Conservation (phyloP, 92 coral and sea anemone genomes). For the Siderastrea radians region DNA sequence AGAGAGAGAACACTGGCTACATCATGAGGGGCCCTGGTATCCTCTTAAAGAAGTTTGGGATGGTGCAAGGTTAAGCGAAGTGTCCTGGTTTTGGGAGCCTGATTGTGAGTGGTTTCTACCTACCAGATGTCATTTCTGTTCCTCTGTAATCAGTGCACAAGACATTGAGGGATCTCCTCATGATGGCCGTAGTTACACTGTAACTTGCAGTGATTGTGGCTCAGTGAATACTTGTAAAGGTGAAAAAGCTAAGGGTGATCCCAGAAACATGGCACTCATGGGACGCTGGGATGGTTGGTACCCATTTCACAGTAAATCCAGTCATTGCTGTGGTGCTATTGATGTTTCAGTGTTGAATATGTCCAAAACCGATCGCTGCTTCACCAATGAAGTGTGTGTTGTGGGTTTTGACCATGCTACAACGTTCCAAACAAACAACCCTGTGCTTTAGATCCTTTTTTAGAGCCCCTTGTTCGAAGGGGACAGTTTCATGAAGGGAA, state of each 20-base stretch:
- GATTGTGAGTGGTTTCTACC: constrained; percentile 58
- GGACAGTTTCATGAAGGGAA: constrained; percentile 26
- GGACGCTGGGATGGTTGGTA: constrained; percentile 48
- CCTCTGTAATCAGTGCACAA: constrained; percentile 26
- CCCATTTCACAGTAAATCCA: constrained; percentile 21
- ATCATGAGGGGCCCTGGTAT: constrained; percentile 24
- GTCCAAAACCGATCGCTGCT: constrained; percentile 27
- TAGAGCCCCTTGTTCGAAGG: constrained; percentile 21
- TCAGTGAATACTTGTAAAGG: constrained; percentile 8
- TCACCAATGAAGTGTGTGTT: constrained; percentile 15
- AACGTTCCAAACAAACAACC: constrained; percentile 9
- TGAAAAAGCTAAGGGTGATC: constrained; percentile 17
- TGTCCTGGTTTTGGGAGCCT: constrained; percentile 64
- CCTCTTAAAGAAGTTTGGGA: constrained; percentile 46
- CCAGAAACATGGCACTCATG: constrained; percentile 29
- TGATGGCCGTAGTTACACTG: constrained; percentile 26
- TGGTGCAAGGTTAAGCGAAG: constrained; percentile 39
- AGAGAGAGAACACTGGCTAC: constrained; percentile 78
- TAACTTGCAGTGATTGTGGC: constrained; percentile 37
- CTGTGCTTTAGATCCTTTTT: constrained; percentile 21
- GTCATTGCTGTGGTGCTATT: constrained; percentile 33
- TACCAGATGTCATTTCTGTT: constrained; percentile 40
- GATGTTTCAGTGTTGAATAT: constrained; percentile 25
- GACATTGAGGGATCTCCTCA: constrained; percentile 23
- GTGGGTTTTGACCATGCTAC: constrained; percentile 37